Percentiles rank a stretch among this genome's conserved stretches.
phyloP scores from a whole-genome alignment of 2,888 invertebrate genomes.

The Rotaria magnacalcarata region DNA sequence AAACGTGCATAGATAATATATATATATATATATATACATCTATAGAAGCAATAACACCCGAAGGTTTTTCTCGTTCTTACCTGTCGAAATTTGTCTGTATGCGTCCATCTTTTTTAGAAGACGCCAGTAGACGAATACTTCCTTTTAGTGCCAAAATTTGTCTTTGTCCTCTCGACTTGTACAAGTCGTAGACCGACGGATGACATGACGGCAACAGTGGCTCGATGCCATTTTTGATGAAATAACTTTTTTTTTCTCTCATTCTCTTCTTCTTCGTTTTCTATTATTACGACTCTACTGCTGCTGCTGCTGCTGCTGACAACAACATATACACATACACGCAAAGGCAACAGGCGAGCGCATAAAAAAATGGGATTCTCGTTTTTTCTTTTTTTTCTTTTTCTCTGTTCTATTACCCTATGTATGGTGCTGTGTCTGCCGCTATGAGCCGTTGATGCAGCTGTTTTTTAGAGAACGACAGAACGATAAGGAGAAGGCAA shows the following conservation, averaged over 20 bases:
- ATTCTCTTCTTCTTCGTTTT: background rate
- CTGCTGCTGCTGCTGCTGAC: conserved; percentile 19
- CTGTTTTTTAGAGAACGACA: conserved; percentile 10
- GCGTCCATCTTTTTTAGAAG: background rate
- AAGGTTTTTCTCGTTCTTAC: background rate
- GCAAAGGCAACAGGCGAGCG: background rate
- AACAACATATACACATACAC: conserved; percentile 22
- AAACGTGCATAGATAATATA: background rate
- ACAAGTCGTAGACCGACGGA: background rate
- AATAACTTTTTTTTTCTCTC: conserved; percentile 21
- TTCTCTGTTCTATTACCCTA: background rate
- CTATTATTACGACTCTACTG: background rate
- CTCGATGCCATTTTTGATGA: conserved; percentile 31
- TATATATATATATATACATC: background rate
- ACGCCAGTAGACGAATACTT: background rate
- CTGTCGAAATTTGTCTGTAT: background rate
- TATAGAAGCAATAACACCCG: background rate
- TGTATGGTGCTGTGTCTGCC: background rate
- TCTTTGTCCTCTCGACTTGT: background rate
- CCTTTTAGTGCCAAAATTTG: background rate
- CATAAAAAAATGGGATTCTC: background rate
- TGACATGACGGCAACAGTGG: conserved; percentile 15
- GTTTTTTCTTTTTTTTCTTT: background rate
- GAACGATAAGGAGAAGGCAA: background rate
- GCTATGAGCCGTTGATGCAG: background rate